Base-by-base conservation (phyloP, 2,797 vertebrate species). In the Xerus rutilus region DNA sequence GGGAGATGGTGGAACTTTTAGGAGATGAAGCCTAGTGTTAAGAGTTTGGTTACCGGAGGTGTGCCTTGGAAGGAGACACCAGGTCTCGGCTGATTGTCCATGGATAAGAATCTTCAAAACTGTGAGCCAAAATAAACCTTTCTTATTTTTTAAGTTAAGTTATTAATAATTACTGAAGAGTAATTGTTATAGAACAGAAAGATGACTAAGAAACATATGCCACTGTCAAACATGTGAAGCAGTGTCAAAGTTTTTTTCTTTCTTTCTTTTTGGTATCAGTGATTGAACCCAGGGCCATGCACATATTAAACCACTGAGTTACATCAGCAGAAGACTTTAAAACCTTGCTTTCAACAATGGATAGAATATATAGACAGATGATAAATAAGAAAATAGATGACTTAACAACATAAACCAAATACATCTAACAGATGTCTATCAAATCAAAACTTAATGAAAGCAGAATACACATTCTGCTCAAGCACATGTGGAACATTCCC, bases 351-450 rank as follows among this genome's bases (percentile, higher is more conserved):
- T 95, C 35, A 73, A 32, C 84, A 79, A 79, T 23, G 70, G 20
- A 64, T 17, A 65, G 32, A 95, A 47, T 47, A 87, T 32, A 20
- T 30, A 93, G 54, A 93, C 9, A 84, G 47, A 81, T 49, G n/a
- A 86, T 87, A 25, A 87, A 73, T 28, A 78, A 89, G 49, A n/a
- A 95, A 92, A 82, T 17, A 87, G 35, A 92, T 28, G 30, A 76
- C 47, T 43, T 95, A 72, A 77, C 30, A 93, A 20, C 87, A 84
- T 45, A 90, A 93, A 67, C 9, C 65, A 91, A 72, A 69, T 89
- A 78, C 47, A 83, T 45, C 32, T 83, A 89, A 86, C 10, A 90
- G n/a, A 59, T 28, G 81, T 86, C 9, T 54, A 64, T 13, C 23
- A 93, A 78, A 15, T 79, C 15, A 73, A n/a, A 2, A 83, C 3